A percentile compares a stretch with the other conserved stretches of the same genome.
Evolutionary conservation across 2,797 vertebrate species (phyloP).

Genomic region (Melanotaenia pygmaea): DNA sequence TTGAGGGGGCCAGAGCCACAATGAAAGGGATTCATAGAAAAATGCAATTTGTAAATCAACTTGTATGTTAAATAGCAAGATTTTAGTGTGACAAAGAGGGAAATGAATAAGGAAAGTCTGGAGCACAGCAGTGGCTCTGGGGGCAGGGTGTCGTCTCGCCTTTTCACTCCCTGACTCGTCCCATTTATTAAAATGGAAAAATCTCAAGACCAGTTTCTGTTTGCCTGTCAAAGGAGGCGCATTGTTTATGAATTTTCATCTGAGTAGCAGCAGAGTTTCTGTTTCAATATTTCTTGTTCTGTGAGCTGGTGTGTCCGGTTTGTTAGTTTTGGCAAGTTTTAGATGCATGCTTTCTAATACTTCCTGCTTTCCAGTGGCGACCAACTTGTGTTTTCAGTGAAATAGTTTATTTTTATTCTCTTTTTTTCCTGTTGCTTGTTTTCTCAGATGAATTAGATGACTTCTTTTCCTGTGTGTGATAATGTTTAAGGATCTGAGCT

Average conservation of each 20-base stretch:
- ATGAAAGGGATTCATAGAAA: conserved; percentile 94
- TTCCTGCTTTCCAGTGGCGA: conserved; percentile 21
- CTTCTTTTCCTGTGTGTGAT: neutral
- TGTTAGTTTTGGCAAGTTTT: conserved; percentile 51
- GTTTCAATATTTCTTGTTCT: conserved; percentile 23
- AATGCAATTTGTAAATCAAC: conserved; percentile 98
- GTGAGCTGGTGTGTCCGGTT: conserved; percentile 47
- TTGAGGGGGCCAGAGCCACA: conserved; percentile 90
- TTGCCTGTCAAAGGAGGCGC: conserved; percentile 40
- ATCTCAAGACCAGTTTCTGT: conserved; percentile 49
- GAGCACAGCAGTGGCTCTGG: conserved; percentile 65
- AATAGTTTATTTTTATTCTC: neutral
- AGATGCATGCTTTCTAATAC: conserved; percentile 19
- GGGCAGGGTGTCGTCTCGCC: conserved; percentile 62
- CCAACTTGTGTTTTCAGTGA: neutral
- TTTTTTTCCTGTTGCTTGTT: conserved; percentile 3
- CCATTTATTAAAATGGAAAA: conserved; percentile 65
- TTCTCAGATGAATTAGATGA: neutral
- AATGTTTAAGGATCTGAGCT: conserved; percentile 3
- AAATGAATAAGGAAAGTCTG: conserved; percentile 72
- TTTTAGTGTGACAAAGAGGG: conserved; percentile 81
- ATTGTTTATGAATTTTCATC: conserved; percentile 37
- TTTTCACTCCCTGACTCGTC: conserved; percentile 58
- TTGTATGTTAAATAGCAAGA: conserved; percentile 89
- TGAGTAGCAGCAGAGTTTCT: conserved; percentile 22